A percentile compares a stretch with the other conserved stretches of the same genome.
These are phyloP conservation scores for Leucosticte australis DNA, from an alignment of 2,113 vertebrate genomes.

Conservation along the genomic window DNA sequence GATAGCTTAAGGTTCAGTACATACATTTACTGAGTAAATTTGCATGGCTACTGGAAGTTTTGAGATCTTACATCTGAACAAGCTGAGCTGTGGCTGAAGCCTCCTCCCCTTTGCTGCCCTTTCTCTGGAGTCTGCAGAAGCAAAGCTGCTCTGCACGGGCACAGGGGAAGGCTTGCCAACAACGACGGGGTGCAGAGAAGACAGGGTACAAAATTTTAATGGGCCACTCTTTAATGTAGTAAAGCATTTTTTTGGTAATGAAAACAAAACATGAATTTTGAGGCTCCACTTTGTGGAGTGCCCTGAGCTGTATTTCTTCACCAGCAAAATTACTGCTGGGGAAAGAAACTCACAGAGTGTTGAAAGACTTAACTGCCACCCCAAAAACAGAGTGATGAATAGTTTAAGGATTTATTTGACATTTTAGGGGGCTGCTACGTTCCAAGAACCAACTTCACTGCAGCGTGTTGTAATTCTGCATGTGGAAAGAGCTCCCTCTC, in stretches of 20 bases:
- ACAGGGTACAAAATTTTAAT: constrained; percentile 12
- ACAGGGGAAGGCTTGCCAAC: background rate
- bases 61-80: background rate
- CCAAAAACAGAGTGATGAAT: constrained; percentile 65
- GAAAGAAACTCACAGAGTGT: constrained; percentile 43
- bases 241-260: constrained; percentile 30
- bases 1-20: background rate
- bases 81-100: background rate
- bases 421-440: constrained; percentile 40
- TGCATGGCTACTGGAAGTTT: background rate
- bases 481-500: background rate
- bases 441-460: background rate
- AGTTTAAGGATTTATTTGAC: constrained; percentile 61
- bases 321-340: constrained; percentile 26
- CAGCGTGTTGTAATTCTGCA: background rate
- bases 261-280: constrained; percentile 56
- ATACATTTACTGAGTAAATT: background rate
- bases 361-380: constrained; percentile 66
- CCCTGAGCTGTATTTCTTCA: constrained; percentile 61
- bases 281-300: constrained; percentile 22
- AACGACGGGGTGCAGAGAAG: background rate
- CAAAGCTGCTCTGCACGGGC: background rate
- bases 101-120: background rate
- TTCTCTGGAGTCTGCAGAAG: background rate
- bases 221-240: background rate